Base-by-base conservation (phyloP, 1,140 invertebrate species). In the Aphidius gifuensis region DNA sequence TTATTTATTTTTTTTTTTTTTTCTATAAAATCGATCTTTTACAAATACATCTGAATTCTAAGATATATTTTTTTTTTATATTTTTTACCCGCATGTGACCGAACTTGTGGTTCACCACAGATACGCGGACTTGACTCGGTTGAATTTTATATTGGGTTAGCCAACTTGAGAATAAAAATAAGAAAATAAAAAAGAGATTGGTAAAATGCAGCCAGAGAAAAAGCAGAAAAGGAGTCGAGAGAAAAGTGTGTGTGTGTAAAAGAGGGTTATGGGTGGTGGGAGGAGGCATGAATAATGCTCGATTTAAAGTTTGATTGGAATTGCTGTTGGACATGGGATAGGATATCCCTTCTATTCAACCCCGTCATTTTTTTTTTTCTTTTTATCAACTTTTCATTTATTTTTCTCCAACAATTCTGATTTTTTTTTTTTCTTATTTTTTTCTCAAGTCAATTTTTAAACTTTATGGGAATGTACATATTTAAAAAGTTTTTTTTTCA, bases 261-360 rank as follows among this genome's bases (percentile, higher is more conserved):
- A 9, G 38, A 58, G 44, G 23, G 38, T 32, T 32, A 32, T 8
- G n/a, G 40, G 43, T 39, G 45, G 55, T 39, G 45, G 55, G 5
- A 43, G 32, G 55, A 47, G 45, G 45, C 56, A 62, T 62, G 60
- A 62, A 62, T 62, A 62, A 62, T 62, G 60, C 60, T 62, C 60
- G 54, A 62, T 62, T 62, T 62, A 62, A 62, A 62, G 60, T 62
- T 62, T 62, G 60, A 62, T 62, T 62, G 60, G 60, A 62, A 62
- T 62, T 62, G 60, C 60, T 62, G 60, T 62, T 53, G 53, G 60
- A 62, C 60, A 62, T 46, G 60, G 53, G 54, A 62, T 62, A 62
- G 60, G 45, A 57, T 57, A 42, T 62, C 45, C 46, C 51, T 38
- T 6, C 51, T 42, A 11, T 16, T 42, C 9, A n/a, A 11, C 39